A percentile compares a stretch with the other conserved stretches of the same genome.
These are phyloP conservation scores for Leuciscus waleckii DNA, from an alignment of 2,797 vertebrate species.

Conservation along the genomic window DNA sequence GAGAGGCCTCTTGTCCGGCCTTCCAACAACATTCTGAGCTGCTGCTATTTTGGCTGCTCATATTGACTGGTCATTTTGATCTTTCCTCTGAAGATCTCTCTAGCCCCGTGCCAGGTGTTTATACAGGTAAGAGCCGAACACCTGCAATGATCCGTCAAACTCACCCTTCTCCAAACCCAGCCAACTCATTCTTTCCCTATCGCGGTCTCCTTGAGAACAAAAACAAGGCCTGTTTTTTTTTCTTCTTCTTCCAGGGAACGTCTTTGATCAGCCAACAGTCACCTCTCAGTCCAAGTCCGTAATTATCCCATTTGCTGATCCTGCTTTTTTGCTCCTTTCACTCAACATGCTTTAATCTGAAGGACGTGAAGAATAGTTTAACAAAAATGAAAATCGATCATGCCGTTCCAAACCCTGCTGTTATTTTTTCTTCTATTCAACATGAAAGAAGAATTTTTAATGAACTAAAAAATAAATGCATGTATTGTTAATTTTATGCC, in stretches of 20 bases:
- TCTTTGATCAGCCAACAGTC: slow-evolving; percentile 57
- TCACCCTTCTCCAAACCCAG: slow-evolving; percentile 52
- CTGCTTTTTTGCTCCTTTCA: slow-evolving; percentile 7
- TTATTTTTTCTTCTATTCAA: not conserved
- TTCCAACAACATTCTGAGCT: slow-evolving; percentile 31
- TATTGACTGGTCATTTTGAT: slow-evolving; percentile 63
- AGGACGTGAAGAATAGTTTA: not conserved
- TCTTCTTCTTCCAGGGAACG: not conserved
- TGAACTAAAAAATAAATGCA: not conserved
- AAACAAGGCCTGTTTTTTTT: slow-evolving; percentile 49
- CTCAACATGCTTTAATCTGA: slow-evolving; percentile 24
- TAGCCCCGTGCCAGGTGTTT: slow-evolving; percentile 62
- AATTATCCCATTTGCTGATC: not conserved
- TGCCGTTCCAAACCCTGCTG: not conserved
- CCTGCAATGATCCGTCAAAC: slow-evolving; percentile 68
- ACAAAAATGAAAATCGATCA: not conserved
- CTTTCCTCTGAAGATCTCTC: slow-evolving; percentile 58
- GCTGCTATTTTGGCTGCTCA: slow-evolving; percentile 38
- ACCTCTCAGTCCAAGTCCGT: slow-evolving; percentile 12
- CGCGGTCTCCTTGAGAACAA: slow-evolving; percentile 32
- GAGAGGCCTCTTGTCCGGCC: slow-evolving; percentile 36
- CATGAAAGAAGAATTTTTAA: not conserved
- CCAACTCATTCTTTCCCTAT: slow-evolving; percentile 56
- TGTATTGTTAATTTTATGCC: not conserved
- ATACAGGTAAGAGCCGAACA: slow-evolving; percentile 65